A percentile compares a stretch with the other conserved stretches of the same genome.
These are phyloP conservation scores for Papilio glaucus DNA, from an alignment of 1,140 invertebrate species.

Conservation along the genomic window DNA sequence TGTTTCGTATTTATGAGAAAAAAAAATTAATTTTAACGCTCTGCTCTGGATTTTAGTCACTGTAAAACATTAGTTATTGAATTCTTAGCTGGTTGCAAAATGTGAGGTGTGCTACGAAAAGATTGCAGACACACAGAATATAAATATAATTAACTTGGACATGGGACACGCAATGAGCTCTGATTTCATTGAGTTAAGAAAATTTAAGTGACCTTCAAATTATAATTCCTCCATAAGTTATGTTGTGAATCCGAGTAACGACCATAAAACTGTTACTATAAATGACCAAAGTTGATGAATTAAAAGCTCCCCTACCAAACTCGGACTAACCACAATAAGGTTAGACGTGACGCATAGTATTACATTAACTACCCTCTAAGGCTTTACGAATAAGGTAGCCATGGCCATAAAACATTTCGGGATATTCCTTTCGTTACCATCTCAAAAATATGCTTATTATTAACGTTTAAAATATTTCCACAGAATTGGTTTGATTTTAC, in stretches of 20 bases:
- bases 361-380: conserved; percentile 3
- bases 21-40: neutral
- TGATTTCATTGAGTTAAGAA: too few relatives aligned
- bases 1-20: conserved; percentile 14
- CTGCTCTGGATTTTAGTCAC: neutral
- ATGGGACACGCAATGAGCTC: too few relatives aligned
- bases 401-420: neutral
- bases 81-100: neutral
- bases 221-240: neutral
- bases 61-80: neutral
- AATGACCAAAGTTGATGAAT: conserved; percentile 5
- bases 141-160: too few relatives aligned
- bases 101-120: too few relatives aligned
- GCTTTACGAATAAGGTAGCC: conserved; percentile 1
- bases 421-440: neutral
- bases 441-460: neutral
- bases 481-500: too few relatives aligned
- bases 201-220: neutral
- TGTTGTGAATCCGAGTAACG: neutral
- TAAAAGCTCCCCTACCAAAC: neutral
- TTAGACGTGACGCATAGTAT: conserved; percentile 4
- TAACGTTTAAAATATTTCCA: neutral
- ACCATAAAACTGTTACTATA: neutral
- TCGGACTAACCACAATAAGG: neutral
- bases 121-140: too few relatives aligned